phyloP scores from a whole-genome alignment of 2,113 vertebrate species.

The Gymnogyps californianus region DNA sequence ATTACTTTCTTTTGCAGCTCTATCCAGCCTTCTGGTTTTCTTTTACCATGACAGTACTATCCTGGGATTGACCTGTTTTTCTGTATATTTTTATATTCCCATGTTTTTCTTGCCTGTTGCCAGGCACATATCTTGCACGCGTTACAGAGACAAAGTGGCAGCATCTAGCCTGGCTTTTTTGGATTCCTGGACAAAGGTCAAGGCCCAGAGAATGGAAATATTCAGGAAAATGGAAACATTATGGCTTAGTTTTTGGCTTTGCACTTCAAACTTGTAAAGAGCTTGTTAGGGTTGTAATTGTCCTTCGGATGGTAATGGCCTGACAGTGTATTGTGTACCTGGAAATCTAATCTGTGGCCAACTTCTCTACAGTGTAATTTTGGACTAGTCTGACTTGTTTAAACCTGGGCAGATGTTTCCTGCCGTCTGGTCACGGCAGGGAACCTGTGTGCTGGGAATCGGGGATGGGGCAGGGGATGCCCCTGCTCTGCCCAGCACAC shows the following conservation, averaged over 20 bases:
- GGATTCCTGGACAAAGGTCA: not conserved
- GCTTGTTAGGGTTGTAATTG: not conserved
- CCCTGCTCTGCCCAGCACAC: not conserved
- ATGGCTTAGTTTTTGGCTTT: constrained; percentile 1
- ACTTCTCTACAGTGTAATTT: not conserved
- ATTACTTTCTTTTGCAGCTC: not conserved
- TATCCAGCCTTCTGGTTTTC: not conserved
- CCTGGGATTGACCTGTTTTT: not conserved
- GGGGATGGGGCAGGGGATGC: not conserved
- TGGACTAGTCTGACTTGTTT: not conserved
- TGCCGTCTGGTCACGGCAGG: not conserved
- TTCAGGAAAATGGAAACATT: not conserved
- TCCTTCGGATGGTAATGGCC: not conserved
- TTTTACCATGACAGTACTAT: not conserved
- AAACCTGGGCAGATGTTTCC: constrained; percentile 21
- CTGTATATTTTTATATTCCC: not conserved
- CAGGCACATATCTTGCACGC: not conserved
- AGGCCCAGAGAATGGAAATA: not conserved
- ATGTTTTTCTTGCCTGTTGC: not conserved
- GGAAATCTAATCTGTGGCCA: not conserved
- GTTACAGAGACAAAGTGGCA: not conserved
- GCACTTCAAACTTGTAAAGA: not conserved
- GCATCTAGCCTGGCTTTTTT: not conserved
- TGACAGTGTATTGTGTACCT: not conserved
- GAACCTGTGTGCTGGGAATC: not conserved